Evolutionary conservation across 2,113 vertebrate species (phyloP).

Genomic region (Sceloporus tristichus): DNA sequence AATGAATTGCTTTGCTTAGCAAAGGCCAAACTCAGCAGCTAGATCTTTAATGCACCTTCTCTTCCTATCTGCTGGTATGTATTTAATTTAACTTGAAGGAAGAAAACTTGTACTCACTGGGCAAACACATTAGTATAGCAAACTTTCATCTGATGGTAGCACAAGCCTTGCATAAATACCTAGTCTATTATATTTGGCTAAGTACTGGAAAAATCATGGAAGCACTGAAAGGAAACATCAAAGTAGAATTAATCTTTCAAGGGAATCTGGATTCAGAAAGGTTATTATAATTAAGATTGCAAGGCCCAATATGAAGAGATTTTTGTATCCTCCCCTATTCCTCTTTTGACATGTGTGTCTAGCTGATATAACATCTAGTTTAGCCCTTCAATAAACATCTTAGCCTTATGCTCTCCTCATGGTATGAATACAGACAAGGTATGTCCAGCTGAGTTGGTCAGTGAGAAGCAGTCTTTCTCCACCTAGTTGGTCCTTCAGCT

Average conservation of each 20-base stretch:
- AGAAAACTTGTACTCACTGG: neutral
- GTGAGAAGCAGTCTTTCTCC: no score
- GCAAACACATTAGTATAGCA: neutral
- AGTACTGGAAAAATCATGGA: neutral
- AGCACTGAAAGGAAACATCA: neutral
- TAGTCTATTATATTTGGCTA: conserved; percentile 13
- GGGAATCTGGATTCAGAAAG: neutral
- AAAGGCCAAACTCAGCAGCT: conserved; percentile 6
- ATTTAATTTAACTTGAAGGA: conserved; percentile 20
- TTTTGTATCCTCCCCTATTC: neutral
- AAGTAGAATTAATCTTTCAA: neutral
- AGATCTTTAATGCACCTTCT: neutral
- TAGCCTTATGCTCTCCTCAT: no score
- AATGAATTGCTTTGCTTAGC: conserved; percentile 5
- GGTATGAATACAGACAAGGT: no score
- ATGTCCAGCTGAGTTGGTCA: no score
- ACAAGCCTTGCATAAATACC: conserved; percentile 22
- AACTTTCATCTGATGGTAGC: conserved; percentile 23
- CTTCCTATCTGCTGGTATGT: neutral
- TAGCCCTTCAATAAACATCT: no score
- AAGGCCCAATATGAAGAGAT: neutral
- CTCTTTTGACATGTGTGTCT: neutral
- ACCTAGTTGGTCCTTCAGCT: no score
- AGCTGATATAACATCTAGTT: no score
- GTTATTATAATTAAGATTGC: neutral